Percentiles rank a stretch among this genome's conserved stretches.
Evolutionary conservation across 2,113 vertebrate genomes (phyloP).

Genomic region (Lethenteron camtschaticum): DNA sequence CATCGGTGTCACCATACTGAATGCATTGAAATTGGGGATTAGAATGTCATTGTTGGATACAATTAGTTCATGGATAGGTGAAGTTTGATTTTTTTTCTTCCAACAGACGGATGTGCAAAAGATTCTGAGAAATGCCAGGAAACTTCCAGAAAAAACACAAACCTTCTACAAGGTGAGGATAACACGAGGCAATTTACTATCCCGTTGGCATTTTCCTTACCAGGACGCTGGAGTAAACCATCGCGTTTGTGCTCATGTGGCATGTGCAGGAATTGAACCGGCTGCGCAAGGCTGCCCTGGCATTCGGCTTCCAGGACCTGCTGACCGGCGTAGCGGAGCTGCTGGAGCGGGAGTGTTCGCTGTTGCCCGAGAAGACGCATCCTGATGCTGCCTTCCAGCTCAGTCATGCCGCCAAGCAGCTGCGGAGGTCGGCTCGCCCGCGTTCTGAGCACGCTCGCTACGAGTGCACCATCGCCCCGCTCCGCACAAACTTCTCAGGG

Average conservation of each 20-base stretch:
- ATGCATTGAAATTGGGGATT: not conserved
- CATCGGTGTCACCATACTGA: no score
- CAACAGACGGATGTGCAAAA: slow-evolving; percentile 90
- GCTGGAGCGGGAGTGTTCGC: slow-evolving; percentile 71
- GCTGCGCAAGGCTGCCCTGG: slow-evolving; percentile 68
- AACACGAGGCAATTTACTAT: no score
- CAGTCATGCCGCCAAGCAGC: slow-evolving; percentile 71
- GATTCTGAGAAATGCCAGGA: slow-evolving; percentile 86
- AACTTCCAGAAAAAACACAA: slow-evolving; percentile 89
- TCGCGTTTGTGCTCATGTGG: no score
- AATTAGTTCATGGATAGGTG: no score
- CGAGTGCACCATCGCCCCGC: slow-evolving; percentile 66
- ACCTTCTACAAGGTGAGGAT: slow-evolving; percentile 80
- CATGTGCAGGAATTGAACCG: slow-evolving; percentile 66
- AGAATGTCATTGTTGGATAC: no score
- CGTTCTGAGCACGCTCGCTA: slow-evolving; percentile 58
- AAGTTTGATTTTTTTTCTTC: slow-evolving; percentile 8
- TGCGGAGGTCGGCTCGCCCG: slow-evolving; percentile 60
- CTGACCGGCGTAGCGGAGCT: slow-evolving; percentile 79
- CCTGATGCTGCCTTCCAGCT: slow-evolving; percentile 87
- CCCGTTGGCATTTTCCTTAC: no score
- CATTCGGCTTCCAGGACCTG: slow-evolving; percentile 85
- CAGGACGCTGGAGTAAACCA: no score
- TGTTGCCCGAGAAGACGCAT: slow-evolving; percentile 73
- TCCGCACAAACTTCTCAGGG: slow-evolving; percentile 82